Evolutionary conservation across 2,888 invertebrate species (phyloP).

Genomic region (Operophtera brumata): DNA sequence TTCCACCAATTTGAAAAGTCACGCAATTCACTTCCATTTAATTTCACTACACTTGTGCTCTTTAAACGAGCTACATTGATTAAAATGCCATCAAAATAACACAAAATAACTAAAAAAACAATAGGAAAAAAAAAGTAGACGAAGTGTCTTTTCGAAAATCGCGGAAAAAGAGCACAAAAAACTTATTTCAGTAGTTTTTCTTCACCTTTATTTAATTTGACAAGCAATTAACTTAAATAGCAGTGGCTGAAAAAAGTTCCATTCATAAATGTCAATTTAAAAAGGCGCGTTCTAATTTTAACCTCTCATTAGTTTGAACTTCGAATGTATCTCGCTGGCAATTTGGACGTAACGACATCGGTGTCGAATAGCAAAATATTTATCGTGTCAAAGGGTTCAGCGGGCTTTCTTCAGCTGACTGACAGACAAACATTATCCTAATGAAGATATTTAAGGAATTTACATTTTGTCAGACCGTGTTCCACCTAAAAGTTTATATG

Average conservation of each 20-base stretch:
- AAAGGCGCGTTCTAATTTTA: conserved; percentile 53
- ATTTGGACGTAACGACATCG: conserved; percentile 38
- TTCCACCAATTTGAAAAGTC: no score
- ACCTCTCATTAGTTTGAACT: conserved; percentile 51
- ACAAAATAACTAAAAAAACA: no score
- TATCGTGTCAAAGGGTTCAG: conserved; percentile 65
- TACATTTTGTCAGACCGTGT: no score
- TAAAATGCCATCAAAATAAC: no score
- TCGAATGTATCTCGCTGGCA: conserved; percentile 34
- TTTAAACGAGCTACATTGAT: no score
- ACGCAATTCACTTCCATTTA: no score
- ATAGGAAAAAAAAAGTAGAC: no score
- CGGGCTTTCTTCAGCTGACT: conserved; percentile 38
- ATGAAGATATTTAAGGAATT: conserved; percentile 1
- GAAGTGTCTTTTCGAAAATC: no score
- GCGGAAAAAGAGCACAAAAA: no score
- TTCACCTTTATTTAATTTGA: not conserved
- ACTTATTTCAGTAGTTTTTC: no score
- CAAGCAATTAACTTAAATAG: not conserved
- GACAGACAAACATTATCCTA: conserved; percentile 8
- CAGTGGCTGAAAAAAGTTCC: conserved; percentile 12
- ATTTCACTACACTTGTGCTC: no score
- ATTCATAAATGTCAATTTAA: conserved; percentile 46
- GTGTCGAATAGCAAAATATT: conserved; percentile 71
- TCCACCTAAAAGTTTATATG: no score